Percentiles rank a stretch among this genome's conserved stretches.
Conservation (phyloP, 2,888 invertebrate genomes). For the Aelia acuminata region DNA sequence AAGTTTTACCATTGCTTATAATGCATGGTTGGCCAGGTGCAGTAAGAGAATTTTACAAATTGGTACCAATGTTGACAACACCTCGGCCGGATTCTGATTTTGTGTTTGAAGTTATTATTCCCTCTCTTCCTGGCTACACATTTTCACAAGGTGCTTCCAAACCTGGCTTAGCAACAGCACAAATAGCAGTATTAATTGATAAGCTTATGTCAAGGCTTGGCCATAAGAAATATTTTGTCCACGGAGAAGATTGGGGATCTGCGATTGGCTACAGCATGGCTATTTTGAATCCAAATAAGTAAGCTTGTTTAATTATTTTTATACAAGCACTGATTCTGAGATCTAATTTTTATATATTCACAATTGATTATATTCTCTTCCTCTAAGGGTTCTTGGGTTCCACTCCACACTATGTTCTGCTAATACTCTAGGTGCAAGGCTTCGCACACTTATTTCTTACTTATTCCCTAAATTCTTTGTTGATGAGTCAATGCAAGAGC, state of each 20-base stretch:
- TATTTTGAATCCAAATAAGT: slow-evolving; percentile 75
- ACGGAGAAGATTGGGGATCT: slow-evolving; percentile 89
- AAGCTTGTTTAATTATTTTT: slow-evolving; percentile 53
- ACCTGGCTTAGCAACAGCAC: slow-evolving; percentile 75
- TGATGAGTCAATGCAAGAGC: slow-evolving; percentile 69
- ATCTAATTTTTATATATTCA: background rate
- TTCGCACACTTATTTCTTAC: slow-evolving; percentile 70
- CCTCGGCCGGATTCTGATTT: slow-evolving; percentile 73
- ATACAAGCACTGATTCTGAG: too few species aligned
- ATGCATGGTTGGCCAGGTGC: slow-evolving; percentile 92
- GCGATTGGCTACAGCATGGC: slow-evolving; percentile 76
- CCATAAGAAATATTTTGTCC: slow-evolving; percentile 77
- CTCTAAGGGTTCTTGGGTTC: slow-evolving; percentile 72
- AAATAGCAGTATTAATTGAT: slow-evolving; percentile 76
- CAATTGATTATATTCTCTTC: background rate
- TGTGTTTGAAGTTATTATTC: slow-evolving; percentile 78
- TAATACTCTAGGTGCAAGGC: slow-evolving; percentile 67
- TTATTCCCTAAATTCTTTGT: slow-evolving; percentile 75
- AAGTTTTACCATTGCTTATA: slow-evolving; percentile 70
- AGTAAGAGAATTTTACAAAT: slow-evolving; percentile 83
- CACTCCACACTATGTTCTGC: slow-evolving; percentile 77
- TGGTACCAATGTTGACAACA: slow-evolving; percentile 78
- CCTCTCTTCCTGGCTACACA: slow-evolving; percentile 80
- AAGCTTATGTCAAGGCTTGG: slow-evolving; percentile 81
- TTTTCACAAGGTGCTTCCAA: slow-evolving; percentile 77